Evolutionary conservation across 2,888 invertebrate genomes (phyloP).

Genomic region (Phragmatobia fuliginosa): DNA sequence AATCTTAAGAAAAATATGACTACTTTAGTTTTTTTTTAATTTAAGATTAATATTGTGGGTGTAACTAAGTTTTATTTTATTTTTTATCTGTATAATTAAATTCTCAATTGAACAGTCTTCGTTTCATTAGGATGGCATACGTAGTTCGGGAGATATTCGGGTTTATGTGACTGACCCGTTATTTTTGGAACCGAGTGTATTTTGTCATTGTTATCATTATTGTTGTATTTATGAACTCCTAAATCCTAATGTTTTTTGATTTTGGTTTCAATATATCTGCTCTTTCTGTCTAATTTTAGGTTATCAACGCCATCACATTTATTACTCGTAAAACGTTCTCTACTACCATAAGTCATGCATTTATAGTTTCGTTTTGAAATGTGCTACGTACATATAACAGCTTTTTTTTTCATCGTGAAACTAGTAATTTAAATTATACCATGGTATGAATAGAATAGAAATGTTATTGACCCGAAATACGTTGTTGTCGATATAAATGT

Average conservation of each 20-base stretch:
- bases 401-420: constrained; percentile 17
- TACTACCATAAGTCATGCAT: not conserved
- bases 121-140: too few species aligned
- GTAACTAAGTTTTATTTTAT: too few species aligned
- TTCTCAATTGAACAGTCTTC: too few species aligned
- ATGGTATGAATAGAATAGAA: constrained; percentile 20
- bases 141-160: too few species aligned
- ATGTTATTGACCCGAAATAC: constrained; percentile 37
- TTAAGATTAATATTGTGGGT: too few species aligned
- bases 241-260: not conserved
- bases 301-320: not conserved
- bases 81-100: too few species aligned
- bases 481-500: constrained; percentile 18
- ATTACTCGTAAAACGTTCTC: not conserved
- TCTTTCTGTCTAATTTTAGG: too few species aligned
- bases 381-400: not conserved
- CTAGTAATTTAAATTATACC: constrained; percentile 21
- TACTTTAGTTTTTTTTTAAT: too few species aligned
- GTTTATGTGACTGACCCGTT: too few species aligned
- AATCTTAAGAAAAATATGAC: too few species aligned
- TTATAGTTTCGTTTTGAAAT: not conserved
- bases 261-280: not conserved
- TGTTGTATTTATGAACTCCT: not conserved
- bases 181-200: too few species aligned
- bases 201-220: not conserved